These are phyloP conservation scores for Fringilla coelebs DNA, from an alignment of 2,797 vertebrate species.

Conservation along the genomic window DNA sequence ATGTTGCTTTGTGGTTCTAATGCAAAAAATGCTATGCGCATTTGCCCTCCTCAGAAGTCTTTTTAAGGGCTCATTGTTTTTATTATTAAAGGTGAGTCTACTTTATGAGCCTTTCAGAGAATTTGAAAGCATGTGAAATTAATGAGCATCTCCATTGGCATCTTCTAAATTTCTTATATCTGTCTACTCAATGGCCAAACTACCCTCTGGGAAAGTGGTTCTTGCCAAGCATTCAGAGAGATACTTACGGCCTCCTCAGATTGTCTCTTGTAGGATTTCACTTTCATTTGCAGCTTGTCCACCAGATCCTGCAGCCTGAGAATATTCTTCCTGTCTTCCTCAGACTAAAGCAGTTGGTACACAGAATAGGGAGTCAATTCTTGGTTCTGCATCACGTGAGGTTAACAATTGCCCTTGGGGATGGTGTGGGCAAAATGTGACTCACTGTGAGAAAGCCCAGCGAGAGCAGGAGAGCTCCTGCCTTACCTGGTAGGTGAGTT, in stretches of 20 bases:
- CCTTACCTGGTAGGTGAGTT: slow-evolving; percentile 88
- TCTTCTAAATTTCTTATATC: not conserved
- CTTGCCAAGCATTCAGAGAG: not conserved
- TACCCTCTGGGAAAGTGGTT: not conserved
- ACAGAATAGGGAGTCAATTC: not conserved
- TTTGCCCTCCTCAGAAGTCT: not conserved
- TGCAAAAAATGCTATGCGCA: not conserved
- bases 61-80: too few species aligned
- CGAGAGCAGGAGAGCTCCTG: not conserved
- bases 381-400: rapidly evolving
- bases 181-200: not conserved
- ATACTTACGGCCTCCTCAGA: not conserved
- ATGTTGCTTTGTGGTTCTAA: not conserved
- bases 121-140: not conserved
- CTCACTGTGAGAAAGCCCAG: not conserved
- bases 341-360: slow-evolving; percentile 71
- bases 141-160: rapidly evolving
- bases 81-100: too few species aligned
- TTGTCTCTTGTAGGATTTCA: not conserved
- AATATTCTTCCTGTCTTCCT: slow-evolving; percentile 91
- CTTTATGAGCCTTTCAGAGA: not conserved
- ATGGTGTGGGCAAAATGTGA: not conserved
- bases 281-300: slow-evolving; percentile 74
- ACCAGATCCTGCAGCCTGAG: slow-evolving; percentile 75
- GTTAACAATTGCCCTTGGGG: not conserved